These are phyloP conservation scores for Panthera tigris DNA, from an alignment of 2,113 vertebrate genomes.

Conservation along the genomic window DNA sequence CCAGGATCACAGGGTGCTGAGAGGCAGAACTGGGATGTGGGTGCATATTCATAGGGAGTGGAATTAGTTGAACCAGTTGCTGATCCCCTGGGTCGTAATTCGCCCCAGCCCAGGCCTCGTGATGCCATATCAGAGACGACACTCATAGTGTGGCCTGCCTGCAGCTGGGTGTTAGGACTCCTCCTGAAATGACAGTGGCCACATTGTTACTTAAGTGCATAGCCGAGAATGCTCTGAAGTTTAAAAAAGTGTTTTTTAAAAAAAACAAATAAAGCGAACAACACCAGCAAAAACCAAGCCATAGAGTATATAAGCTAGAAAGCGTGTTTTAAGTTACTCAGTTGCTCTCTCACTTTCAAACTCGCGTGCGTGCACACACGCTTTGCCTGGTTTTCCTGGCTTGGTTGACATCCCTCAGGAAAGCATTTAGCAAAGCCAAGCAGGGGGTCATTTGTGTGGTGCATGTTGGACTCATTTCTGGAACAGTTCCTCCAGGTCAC, in stretches of 20 bases:
- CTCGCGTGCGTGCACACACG: neutral
- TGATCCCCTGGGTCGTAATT: fast-evolving
- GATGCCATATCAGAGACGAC: neutral
- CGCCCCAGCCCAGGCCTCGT: fast-evolving
- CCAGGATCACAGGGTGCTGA: neutral
- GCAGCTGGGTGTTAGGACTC: neutral
- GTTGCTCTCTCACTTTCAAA: neutral
- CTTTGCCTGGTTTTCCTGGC: neutral
- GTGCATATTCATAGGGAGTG: neutral
- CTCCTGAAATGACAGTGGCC: neutral
- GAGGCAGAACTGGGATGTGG: neutral
- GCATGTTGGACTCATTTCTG: neutral
- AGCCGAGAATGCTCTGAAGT: neutral
- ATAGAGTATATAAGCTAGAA: neutral
- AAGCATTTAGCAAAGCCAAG: neutral
- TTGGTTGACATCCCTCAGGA: neutral
- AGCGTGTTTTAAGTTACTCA: neutral
- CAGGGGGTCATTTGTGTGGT: too few species aligned
- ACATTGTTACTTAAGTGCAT: neutral
- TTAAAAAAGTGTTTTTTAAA: neutral
- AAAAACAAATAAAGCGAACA: neutral
- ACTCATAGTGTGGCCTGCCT: neutral
- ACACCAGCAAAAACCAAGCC: constrained; percentile 17
- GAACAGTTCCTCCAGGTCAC: neutral
- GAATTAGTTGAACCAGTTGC: neutral